These are phyloP conservation scores for Crotalus helleri DNA, from an alignment of 2,113 vertebrate genomes.

Conservation along the genomic window DNA sequence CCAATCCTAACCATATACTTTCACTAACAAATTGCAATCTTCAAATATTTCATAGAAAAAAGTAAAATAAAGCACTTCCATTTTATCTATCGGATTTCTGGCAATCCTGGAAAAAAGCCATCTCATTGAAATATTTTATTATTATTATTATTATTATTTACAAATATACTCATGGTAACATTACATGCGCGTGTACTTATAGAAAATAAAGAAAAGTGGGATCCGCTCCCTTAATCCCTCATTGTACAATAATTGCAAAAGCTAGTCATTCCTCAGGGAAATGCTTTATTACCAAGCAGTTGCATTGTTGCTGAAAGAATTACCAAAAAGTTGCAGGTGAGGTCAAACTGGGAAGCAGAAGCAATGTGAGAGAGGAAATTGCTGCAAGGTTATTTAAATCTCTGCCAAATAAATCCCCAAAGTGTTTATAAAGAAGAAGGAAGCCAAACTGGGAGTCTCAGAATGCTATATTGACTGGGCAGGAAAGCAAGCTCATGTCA, in stretches of 20 bases:
- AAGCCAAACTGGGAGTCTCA: neutral
- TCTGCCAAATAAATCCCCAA: neutral
- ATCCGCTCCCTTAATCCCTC: neutral
- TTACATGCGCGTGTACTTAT: neutral
- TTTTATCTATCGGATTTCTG: neutral
- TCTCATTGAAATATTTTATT: neutral
- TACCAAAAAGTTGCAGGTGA: neutral
- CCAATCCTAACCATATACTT: neutral
- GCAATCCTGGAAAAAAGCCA: neutral
- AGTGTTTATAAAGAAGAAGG: neutral
- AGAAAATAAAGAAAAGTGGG: neutral
- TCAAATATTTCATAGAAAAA: neutral
- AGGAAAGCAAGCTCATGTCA: neutral
- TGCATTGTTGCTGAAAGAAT: neutral
- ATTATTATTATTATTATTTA: neutral
- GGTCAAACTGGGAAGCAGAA: neutral
- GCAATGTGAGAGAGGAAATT: neutral
- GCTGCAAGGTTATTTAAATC: neutral
- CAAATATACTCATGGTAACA: neutral
- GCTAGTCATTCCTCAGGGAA: neutral
- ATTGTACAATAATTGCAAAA: neutral
- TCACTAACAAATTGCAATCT: neutral
- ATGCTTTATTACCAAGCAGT: neutral
- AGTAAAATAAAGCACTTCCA: neutral
- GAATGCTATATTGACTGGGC: neutral